A percentile compares a stretch with the other conserved stretches of the same genome.
These are phyloP conservation scores for Cavia porcellus DNA, from an alignment of 2,113 vertebrate genomes.

Conservation along the genomic window DNA sequence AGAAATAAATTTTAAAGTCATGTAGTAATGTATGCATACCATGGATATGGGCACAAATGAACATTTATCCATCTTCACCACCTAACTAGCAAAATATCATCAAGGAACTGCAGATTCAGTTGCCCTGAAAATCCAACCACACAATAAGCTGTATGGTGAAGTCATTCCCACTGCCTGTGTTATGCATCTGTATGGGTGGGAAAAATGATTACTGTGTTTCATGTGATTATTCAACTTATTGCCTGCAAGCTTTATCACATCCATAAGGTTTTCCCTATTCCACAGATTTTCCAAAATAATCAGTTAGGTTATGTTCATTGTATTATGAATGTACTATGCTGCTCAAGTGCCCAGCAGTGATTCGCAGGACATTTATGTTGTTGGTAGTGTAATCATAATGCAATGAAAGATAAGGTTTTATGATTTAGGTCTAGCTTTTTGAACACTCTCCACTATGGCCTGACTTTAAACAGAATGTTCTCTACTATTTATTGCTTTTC, in stretches of 20 bases:
- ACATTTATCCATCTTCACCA: conserved; percentile 36
- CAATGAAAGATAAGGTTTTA: background rate
- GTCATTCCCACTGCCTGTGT: background rate
- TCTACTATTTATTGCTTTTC: conserved; percentile 50
- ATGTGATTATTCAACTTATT: conserved; percentile 43
- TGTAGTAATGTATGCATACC: background rate
- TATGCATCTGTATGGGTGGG: background rate
- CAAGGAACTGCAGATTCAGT: background rate
- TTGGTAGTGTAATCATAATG: conserved; percentile 42
- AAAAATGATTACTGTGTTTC: conserved; percentile 27
- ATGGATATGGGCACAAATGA: conserved; percentile 22
- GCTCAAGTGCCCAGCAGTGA: conserved; percentile 28
- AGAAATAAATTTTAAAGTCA: conserved; percentile 51
- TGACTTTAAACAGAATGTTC: conserved; percentile 49
- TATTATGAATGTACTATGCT: background rate
- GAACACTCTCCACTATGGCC: background rate
- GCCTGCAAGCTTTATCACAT: conserved; percentile 29
- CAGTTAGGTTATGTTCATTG: background rate
- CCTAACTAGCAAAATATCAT: background rate
- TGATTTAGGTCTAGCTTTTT: conserved; percentile 27
- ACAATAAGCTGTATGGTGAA: background rate
- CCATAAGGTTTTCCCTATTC: background rate
- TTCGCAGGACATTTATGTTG: conserved; percentile 9
- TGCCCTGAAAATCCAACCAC: background rate
- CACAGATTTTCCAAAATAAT: conserved; percentile 39